Evolutionary conservation across 1,140 invertebrate genomes (phyloP).

Genomic region (Scaptomyza montana): DNA sequence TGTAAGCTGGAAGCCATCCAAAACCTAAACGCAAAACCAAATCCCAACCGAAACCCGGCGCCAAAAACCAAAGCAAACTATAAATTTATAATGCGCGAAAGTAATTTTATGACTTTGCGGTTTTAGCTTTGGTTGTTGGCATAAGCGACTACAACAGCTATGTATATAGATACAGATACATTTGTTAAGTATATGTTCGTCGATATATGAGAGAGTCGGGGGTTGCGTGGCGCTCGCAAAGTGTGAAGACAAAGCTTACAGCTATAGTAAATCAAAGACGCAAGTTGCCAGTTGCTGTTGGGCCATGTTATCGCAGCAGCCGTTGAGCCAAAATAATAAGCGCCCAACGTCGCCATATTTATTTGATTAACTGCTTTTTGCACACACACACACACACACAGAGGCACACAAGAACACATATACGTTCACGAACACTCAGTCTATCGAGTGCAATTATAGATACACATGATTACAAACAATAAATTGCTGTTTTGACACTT

Average conservation of each 20-base stretch:
- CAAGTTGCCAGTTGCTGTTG: conserved; percentile 36
- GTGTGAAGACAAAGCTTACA: conserved; percentile 67
- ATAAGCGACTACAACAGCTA: conserved; percentile 36
- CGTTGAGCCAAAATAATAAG: conserved; percentile 72
- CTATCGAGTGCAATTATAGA: conserved; percentile 57
- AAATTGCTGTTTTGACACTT: conserved; percentile 81
- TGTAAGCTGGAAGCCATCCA: conserved; percentile 23
- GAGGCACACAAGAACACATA: conserved; percentile 7
- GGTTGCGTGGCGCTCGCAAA: not conserved
- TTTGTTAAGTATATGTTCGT: conserved; percentile 33
- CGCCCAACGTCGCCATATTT: conserved; percentile 75
- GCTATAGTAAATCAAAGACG: conserved; percentile 64
- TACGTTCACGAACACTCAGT: conserved; percentile 33
- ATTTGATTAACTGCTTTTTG: conserved; percentile 81
- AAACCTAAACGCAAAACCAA: conserved; percentile 36
- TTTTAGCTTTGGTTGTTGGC: conserved; percentile 73
- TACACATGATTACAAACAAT: conserved; percentile 81
- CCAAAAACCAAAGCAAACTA: conserved; percentile 69
- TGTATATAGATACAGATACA: conserved; percentile 27
- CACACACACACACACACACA: conserved; percentile 38
- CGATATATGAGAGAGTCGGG: not conserved
- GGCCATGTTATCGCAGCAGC: conserved; percentile 73
- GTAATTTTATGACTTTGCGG: conserved; percentile 84
- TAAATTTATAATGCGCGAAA: conserved; percentile 84
- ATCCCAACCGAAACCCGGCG: conserved; percentile 37